Conservation (phyloP, 2,797 vertebrate genomes). For the Chrysocyon brachyurus region DNA sequence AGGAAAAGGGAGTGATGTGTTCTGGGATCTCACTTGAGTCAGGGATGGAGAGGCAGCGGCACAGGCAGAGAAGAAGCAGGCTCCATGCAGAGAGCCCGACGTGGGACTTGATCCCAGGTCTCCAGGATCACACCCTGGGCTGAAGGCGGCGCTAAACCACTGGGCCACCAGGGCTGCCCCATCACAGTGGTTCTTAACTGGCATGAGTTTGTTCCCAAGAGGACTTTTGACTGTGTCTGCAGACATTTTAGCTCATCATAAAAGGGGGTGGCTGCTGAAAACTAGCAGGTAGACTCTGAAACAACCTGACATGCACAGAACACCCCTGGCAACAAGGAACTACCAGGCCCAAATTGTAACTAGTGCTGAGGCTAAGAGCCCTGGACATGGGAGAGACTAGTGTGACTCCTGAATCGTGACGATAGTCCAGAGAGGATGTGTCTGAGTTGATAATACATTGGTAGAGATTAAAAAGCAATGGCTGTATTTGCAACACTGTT, state of each 20-base stretch:
- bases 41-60: no score
- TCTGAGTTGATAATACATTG: not conserved
- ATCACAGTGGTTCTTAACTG: no score
- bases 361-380: accelerated
- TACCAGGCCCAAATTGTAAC: no score
- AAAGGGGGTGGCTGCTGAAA: not conserved
- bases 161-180: no score
- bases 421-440: not conserved
- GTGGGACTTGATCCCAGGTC: no score
- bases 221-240: not conserved
- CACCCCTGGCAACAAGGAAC: not conserved
- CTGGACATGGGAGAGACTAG: not conserved
- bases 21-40: not conserved
- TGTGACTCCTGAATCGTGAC: no score
- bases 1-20: not conserved
- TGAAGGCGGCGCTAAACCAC: no score
- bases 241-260: not conserved
- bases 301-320: not conserved
- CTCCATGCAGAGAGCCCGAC: no score
- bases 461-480: not conserved
- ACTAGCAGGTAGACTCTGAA: not conserved
- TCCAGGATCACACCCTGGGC: no score
- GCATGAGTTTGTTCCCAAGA: not conserved
- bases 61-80: no score
- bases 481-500: not conserved